Evolutionary conservation across 2,797 vertebrate species (phyloP).

Genomic region (Spinus pinus): DNA sequence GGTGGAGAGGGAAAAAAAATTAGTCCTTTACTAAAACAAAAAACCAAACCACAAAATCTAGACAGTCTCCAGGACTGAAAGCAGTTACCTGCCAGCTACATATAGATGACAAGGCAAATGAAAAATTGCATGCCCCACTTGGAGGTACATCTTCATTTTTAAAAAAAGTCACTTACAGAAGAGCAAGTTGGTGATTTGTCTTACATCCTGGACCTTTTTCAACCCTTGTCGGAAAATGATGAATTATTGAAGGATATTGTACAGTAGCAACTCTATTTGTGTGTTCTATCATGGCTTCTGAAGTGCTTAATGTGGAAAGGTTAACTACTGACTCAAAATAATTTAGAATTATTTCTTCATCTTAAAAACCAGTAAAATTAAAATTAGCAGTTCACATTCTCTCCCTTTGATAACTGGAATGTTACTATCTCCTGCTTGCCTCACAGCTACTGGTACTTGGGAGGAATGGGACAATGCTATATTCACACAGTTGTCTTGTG

Average conservation of each 20-base stretch:
- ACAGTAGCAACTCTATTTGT: conserved; percentile 23
- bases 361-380: not conserved
- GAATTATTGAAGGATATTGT: conserved; percentile 41
- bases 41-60: not conserved
- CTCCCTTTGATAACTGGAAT: not conserved
- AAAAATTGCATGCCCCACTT: not conserved
- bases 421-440: not conserved
- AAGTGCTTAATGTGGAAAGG: conserved; percentile 28
- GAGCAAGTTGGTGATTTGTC: conserved; percentile 54
- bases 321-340: conserved; percentile 54
- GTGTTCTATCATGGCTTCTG: not conserved
- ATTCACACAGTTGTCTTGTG: not conserved
- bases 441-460: not conserved
- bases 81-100: not conserved
- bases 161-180: conserved; percentile 39
- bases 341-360: conserved; percentile 41
- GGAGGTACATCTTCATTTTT: not conserved
- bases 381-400: not conserved
- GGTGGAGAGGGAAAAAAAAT: not conserved
- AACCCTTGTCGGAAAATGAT: conserved; percentile 58
- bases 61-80: not conserved
- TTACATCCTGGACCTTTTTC: conserved; percentile 28
- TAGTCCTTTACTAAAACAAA: not conserved
- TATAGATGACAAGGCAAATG: conserved; percentile 6
- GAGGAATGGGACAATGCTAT: not conserved